These are phyloP conservation scores for Drosophila monieri DNA, from an alignment of 2,888 invertebrate species.

Conservation along the genomic window DNA sequence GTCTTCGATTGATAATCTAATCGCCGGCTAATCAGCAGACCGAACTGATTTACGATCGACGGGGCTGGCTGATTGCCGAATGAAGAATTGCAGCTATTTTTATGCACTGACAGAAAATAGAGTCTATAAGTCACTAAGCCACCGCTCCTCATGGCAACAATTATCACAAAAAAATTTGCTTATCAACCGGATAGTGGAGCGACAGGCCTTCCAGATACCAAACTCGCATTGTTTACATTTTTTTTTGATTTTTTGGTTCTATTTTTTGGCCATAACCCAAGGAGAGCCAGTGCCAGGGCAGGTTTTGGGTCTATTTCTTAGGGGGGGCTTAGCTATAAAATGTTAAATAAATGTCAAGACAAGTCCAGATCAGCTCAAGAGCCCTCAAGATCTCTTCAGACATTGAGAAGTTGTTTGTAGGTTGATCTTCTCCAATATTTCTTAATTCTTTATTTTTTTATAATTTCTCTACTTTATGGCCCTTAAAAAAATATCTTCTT, in stretches of 20 bases:
- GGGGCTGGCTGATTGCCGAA: constrained; percentile 13
- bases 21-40: constrained; percentile 32
- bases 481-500: not conserved
- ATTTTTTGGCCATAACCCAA: constrained; percentile 64
- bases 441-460: not conserved
- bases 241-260: constrained; percentile 12
- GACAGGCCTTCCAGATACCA: constrained; percentile 21
- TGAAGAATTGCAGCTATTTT: constrained; percentile 1
- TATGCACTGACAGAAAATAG: no score
- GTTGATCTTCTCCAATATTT: not conserved
- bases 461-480: no score
- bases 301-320: constrained; percentile 19
- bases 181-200: constrained; percentile 6
- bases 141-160: constrained; percentile 16
- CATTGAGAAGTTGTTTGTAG: not conserved
- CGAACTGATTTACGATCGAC: constrained; percentile 44
- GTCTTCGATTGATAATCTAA: constrained; percentile 30
- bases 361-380: not conserved
- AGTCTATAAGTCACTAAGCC: no score
- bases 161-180: constrained; percentile 16
- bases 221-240: constrained; percentile 7
- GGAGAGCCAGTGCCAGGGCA: constrained; percentile 49
- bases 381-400: no score
- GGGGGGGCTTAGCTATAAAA: not conserved
- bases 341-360: not conserved